A percentile compares a stretch with the other conserved stretches of the same genome.
Evolutionary conservation across 1,140 invertebrate species (phyloP).

Genomic region (Saccostrea cuccullata): DNA sequence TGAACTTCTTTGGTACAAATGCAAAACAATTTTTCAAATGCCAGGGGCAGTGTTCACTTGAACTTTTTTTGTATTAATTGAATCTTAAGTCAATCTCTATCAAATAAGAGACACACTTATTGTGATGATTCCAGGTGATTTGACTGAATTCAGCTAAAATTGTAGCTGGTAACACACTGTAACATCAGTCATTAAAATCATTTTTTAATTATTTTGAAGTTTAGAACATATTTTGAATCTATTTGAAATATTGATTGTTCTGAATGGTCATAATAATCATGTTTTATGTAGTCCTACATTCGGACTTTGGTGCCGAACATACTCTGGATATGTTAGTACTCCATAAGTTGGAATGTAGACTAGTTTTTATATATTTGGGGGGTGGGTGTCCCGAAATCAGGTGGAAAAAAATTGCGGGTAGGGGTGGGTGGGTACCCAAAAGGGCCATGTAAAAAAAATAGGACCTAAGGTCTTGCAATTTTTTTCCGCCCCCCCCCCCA

Average conservation of each 20-base stretch:
- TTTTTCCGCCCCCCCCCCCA: not conserved
- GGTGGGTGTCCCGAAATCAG: no score
- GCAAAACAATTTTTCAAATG: slow-evolving; percentile 40
- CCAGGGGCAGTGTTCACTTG: slow-evolving; percentile 28
- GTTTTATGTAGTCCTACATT: slow-evolving; percentile 39
- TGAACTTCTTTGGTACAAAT: no score
- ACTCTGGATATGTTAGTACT: no score
- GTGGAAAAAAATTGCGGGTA: slow-evolving; percentile 38
- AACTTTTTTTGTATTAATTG: no score
- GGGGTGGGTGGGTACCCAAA: slow-evolving; percentile 36
- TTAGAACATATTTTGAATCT: slow-evolving; percentile 40
- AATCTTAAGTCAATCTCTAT: no score
- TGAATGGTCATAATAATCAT: slow-evolving; percentile 38
- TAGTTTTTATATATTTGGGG: no score
- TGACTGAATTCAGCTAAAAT: no score
- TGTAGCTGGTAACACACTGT: no score
- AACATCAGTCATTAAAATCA: no score
- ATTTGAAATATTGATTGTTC: slow-evolving; percentile 40
- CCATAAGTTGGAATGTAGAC: no score
- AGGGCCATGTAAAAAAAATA: slow-evolving; percentile 38
- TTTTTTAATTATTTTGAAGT: slow-evolving; percentile 35
- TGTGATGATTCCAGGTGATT: no score
- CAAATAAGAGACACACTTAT: no score
- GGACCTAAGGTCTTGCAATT: slow-evolving; percentile 39
- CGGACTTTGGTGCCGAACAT: not conserved